Base-by-base conservation (phyloP, 2,113 vertebrate genomes). In the Heliornis fulica region DNA sequence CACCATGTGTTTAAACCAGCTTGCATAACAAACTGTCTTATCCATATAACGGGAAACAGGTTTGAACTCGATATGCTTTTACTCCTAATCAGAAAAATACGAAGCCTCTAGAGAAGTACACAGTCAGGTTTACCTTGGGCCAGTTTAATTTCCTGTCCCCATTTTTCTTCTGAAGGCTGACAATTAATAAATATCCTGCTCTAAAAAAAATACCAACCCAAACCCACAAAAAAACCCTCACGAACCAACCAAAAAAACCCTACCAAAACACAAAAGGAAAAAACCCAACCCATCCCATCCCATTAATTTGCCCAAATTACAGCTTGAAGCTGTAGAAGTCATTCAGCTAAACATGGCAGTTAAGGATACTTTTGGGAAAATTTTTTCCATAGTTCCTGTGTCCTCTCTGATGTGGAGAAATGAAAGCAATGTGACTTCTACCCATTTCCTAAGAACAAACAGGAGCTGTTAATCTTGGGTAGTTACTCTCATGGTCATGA, bases 61-160 rank as follows among this genome's bases (percentile, higher is more conserved):
- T 75, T 92, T 56, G 66, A 32, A 14, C 38, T 36, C 50, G 77
- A 61, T 64, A 79, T 26, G 50, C n/a, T 94, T 93, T 87, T 56
- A n/a, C 32, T 82, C 7, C 1, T 93, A 75, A 95, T 83, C 66
- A 65, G 92, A 94, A 93, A 92, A 89, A 80, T 91, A 94, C 95
- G 92, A 95, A 88, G 57, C 38, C 60, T 36, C 71, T 65, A 11
- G 68, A 85, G 90, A 93, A 93, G 60, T 79, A 83, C 66, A 54
- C 34, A 76, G 26, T 57, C 56, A 45, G 68, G 81, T 91, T 95
- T 95, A 96, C 93, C 86, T 93, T 94, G 91, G 88, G 92, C 93
- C 75, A 56, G 15, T 95, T 97, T 97, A 96, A 97, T 97, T 97
- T 97, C 96, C 97, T 97, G 95, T 91, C 82, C 70, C 23, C 31